Evolutionary conservation across 2,113 vertebrate species (phyloP).

Genomic region (Elephantulus edwardii): DNA sequence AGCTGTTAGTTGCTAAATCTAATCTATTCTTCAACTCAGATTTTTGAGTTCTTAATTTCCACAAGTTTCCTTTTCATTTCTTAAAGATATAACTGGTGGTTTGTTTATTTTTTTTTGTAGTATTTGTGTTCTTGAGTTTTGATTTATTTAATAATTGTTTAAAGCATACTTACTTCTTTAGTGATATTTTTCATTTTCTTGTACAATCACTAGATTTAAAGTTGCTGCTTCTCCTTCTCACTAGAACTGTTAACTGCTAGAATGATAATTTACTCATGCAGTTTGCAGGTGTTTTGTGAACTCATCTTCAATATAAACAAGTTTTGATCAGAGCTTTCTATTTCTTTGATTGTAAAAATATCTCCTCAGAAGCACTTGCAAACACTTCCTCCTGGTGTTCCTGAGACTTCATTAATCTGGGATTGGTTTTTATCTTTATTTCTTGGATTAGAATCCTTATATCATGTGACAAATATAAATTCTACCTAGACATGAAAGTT

Average conservation of each 20-base stretch:
- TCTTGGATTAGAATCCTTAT: not conserved
- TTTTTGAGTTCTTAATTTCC: not conserved
- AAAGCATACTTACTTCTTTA: not conserved
- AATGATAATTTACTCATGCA: not conserved
- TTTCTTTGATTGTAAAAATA: not conserved
- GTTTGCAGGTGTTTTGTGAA: not conserved
- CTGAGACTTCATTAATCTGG: not conserved
- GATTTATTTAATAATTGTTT: not conserved
- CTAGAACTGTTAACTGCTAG: not conserved
- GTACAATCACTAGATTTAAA: not conserved
- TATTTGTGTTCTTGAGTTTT: not conserved
- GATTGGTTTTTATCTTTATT: not conserved
- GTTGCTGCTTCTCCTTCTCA: not conserved
- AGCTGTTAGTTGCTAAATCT: not conserved
- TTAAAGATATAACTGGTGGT: no score
- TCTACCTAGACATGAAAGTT: not conserved
- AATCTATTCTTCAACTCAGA: not conserved
- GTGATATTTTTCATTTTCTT: not conserved
- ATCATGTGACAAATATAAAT: not conserved
- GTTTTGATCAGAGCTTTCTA: not conserved
- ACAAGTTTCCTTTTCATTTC: not conserved
- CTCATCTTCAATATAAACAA: not conserved
- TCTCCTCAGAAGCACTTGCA: not conserved
- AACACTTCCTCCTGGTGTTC: not conserved
- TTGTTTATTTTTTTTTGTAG: not conserved